Evolutionary conservation across 2,888 invertebrate genomes (phyloP), one percentile per base, ranked within the genome.

Genomic region (Psylliodes chrysocephalus): DNA sequence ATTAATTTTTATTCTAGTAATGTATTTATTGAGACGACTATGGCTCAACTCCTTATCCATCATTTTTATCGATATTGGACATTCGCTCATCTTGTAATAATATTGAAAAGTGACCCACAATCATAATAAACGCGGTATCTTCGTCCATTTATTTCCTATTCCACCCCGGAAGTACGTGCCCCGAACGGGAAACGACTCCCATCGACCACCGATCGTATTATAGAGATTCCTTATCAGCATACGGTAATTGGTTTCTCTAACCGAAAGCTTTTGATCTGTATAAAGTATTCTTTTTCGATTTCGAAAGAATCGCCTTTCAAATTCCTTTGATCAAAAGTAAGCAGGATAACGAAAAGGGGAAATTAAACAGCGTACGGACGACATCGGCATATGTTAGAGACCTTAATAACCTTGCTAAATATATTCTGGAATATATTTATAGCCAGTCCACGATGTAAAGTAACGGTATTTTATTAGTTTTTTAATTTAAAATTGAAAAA

Each of bases 181-280:
- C 49, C 59, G 68, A 59, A 47, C 68, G 47, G 64, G 60, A 64
- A 68, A 64, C 63, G 60, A 62, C 68, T 54, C 40, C 52, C 63
- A 63, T 64, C 62, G 60, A 63, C 54, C 44, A 64, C 52, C 52
- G 63, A 63, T 46, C 56, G 57, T 46, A 63, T 57, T 63, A 63
- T 35, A 33, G 56, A 63, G 63, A 63, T 63, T 52, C 63, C n/a
- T 63, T 53, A 57, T 57, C 57, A 63, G 57, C 56, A 57, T 57
- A 57, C 57, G 51, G 63, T 63, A 63, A 63, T 63, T 63, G 63
- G 57, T 63, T 63, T 57, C 52, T 59, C 59, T 40, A 22, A 25
- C 38, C 22, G 15, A 49, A 30, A 49, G 49, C 49, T 49, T 49
- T 59, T 57, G 47, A 57, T 57, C 57, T 38, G 57, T n/a, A n/a